Percentiles rank a stretch among this genome's conserved stretches.
phyloP scores from a whole-genome alignment of 2,888 invertebrate genomes.

The Suillia variegata region DNA sequence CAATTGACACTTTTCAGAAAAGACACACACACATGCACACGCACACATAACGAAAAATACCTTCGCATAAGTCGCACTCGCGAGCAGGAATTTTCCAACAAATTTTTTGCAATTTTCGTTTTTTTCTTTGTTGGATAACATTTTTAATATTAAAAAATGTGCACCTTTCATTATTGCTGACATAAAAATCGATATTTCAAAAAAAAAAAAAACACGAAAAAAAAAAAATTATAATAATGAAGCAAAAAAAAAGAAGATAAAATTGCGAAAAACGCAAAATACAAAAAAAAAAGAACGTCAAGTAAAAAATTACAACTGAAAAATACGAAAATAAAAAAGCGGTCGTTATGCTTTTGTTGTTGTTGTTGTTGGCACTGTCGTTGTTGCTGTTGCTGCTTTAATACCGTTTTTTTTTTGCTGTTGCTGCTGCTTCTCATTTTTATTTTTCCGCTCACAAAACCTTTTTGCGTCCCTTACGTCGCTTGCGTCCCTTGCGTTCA shows the following conservation, averaged over 20 bases:
- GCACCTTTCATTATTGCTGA: conserved; percentile 53
- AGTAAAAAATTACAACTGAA: conserved; percentile 51
- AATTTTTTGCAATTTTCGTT: conserved; percentile 7
- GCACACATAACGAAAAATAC: background rate
- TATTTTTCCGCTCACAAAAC: conserved; percentile 46
- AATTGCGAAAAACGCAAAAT: conserved; percentile 34
- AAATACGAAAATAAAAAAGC: conserved; percentile 41
- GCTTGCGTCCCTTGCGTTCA: conserved; percentile 4
- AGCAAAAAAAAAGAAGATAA: conserved; percentile 38
- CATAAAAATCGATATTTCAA: conserved; percentile 52
- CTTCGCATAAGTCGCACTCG: background rate
- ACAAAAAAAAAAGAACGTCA: conserved; percentile 36
- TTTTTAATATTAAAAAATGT: conserved; percentile 38
- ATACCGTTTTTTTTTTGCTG: conserved; percentile 48
- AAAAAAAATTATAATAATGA: conserved; percentile 42
- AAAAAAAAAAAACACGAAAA: conserved; percentile 36
- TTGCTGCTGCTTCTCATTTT: too few species aligned
- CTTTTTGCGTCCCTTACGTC: conserved; percentile 41
- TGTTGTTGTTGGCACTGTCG: conserved; percentile 29
- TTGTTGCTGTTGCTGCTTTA: conserved; percentile 39
- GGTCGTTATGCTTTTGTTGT: conserved; percentile 49
- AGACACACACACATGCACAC: background rate
- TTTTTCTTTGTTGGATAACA: conserved; percentile 12
- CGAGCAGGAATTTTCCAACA: conserved; percentile 23
- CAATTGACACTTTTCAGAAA: background rate